Evolutionary conservation across 1,140 invertebrate species (phyloP).

Genomic region (Elysia chlorotica): DNA sequence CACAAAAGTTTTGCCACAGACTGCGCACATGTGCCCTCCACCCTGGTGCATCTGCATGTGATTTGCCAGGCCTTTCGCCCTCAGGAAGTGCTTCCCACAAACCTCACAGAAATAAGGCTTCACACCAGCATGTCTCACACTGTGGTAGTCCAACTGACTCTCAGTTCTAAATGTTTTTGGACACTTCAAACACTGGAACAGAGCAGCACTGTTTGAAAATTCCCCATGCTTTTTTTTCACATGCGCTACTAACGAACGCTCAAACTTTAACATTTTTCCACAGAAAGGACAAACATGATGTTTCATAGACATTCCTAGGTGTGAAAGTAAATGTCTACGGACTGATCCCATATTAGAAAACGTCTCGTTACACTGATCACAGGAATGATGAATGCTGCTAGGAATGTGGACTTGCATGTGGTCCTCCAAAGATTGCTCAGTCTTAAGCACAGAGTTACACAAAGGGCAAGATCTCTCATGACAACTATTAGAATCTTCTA

Average conservation of each 20-base stretch:
- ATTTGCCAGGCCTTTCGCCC: constrained; percentile 24
- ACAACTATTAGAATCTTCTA: background rate
- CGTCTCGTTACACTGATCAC: too few species aligned
- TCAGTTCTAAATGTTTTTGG: constrained; percentile 4
- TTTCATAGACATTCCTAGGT: constrained; percentile 5
- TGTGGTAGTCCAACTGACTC: constrained; percentile 4
- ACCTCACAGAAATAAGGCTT: constrained; percentile 75
- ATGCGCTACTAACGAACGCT: constrained; percentile 2
- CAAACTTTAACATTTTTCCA: constrained; percentile 8
- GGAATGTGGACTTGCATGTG: too few species aligned
- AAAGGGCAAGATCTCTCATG: background rate
- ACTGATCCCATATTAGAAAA: too few species aligned
- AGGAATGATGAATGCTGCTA: too few species aligned
- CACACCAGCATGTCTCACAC: constrained; percentile 79
- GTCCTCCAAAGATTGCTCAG: background rate
- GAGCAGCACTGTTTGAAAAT: background rate
- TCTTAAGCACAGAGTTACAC: constrained; percentile 4
- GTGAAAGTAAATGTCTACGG: constrained; percentile 1
- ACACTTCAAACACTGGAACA: constrained; percentile 9
- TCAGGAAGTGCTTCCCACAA: constrained; percentile 39
- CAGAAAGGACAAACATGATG: background rate
- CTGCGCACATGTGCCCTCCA: constrained; percentile 71
- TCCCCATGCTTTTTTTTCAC: background rate
- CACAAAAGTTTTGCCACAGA: constrained; percentile 94
- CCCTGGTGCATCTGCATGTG: constrained; percentile 26